Evolutionary conservation across 2,888 invertebrate species (phyloP).

Genomic region (Diploptera punctata): DNA sequence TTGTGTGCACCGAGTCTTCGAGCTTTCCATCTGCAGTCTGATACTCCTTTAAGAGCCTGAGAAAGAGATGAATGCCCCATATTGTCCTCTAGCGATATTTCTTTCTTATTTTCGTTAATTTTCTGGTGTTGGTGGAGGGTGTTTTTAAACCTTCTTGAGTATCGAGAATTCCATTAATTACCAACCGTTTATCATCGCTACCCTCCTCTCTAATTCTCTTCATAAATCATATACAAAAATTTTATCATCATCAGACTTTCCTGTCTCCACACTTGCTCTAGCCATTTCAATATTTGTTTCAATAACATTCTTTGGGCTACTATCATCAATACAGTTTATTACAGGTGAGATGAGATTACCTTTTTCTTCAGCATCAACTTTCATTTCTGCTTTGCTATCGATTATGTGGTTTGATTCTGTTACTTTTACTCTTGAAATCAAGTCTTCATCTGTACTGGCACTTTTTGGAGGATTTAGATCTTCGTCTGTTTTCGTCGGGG

Average conservation of each 20-base stretch:
- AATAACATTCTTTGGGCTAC: too few relatives aligned
- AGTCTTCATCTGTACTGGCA: not conserved
- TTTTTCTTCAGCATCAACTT: not conserved
- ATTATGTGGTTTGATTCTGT: not conserved
- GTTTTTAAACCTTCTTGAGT: slow-evolving; percentile 44
- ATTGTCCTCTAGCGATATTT: not conserved
- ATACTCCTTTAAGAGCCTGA: slow-evolving; percentile 34
- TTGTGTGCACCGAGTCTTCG: slow-evolving; percentile 25
- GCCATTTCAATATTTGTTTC: too few relatives aligned
- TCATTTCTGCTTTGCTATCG: not conserved
- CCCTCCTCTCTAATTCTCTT: not conserved
- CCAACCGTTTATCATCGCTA: not conserved
- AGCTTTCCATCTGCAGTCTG: not conserved
- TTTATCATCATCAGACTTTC: too few relatives aligned
- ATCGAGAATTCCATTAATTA: not conserved
- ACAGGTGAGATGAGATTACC: too few relatives aligned
- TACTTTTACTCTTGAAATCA: not conserved
- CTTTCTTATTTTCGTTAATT: slow-evolving; percentile 47
- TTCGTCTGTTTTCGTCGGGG: not conserved
- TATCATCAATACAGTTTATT: too few relatives aligned
- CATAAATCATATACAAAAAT: slow-evolving; percentile 2
- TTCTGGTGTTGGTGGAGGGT: slow-evolving; percentile 52
- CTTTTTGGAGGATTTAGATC: not conserved
- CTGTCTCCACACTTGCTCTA: too few relatives aligned
- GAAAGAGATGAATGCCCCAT: slow-evolving; percentile 8